These are phyloP conservation scores for Cyclura pinguis DNA, from an alignment of 2,797 vertebrate species.

Conservation along the genomic window DNA sequence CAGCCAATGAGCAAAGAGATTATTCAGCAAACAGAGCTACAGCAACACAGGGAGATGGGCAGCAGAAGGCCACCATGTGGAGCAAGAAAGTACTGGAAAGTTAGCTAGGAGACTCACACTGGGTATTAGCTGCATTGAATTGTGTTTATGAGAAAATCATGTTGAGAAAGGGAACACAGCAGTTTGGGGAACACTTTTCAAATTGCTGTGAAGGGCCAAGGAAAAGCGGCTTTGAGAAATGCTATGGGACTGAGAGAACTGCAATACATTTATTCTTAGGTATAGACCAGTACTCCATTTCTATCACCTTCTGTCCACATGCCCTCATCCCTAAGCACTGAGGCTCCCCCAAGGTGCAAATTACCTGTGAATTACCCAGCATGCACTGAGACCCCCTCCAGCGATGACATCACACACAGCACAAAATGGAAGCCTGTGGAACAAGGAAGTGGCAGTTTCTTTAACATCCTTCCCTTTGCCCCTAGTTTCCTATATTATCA, in stretches of 20 bases:
- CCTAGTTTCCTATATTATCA: constrained; percentile 36
- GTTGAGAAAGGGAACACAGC: background rate
- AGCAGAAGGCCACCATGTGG: constrained; percentile 14
- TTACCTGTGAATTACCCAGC: constrained; percentile 64
- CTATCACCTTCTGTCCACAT: background rate
- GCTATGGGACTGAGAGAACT: too few species aligned
- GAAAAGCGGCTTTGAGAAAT: background rate
- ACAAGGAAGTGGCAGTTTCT: constrained; percentile 66
- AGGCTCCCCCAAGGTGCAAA: background rate
- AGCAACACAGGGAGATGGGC: constrained; percentile 23
- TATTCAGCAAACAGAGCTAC: constrained; percentile 15
- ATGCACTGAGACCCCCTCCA: constrained; percentile 53
- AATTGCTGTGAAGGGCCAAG: background rate
- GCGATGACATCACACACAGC: constrained; percentile 68
- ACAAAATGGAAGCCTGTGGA: constrained; percentile 75
- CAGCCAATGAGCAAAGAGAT: constrained; percentile 41
- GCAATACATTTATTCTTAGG: background rate
- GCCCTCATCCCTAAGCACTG: background rate
- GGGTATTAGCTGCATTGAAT: background rate
- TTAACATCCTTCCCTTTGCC: constrained; percentile 47
- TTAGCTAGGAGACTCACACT: background rate
- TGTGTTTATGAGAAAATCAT: background rate
- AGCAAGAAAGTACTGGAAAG: background rate
- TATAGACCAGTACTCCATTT: background rate
- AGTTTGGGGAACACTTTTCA: background rate